A percentile compares a stretch with the other conserved stretches of the same genome.
These are phyloP conservation scores for Platorchestia sp. DNA, from an alignment of 1,140 invertebrate species.

Conservation along the genomic window DNA sequence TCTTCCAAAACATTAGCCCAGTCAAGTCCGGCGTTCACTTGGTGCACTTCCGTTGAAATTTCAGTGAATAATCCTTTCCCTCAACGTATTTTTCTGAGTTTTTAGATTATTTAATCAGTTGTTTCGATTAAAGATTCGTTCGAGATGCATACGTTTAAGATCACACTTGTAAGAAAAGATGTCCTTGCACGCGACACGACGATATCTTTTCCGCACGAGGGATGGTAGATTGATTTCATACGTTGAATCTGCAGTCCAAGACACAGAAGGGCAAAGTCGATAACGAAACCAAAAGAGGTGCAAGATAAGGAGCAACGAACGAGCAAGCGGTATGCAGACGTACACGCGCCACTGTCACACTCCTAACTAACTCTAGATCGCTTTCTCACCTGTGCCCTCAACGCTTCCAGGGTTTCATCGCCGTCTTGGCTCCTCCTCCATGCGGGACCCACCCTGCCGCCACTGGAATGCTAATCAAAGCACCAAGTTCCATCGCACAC, in stretches of 20 bases:
- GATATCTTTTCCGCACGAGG: background rate
- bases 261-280: conserved; percentile 1
- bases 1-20: background rate
- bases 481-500: background rate
- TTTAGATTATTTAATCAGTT: background rate
- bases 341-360: conserved; percentile 47
- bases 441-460: conserved; percentile 39
- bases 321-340: conserved; percentile 22
- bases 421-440: background rate
- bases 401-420: conserved; percentile 38
- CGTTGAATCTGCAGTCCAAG: background rate
- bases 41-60: background rate
- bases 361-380: conserved; percentile 39
- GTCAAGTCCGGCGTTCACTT: background rate
- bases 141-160: background rate
- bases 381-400: conserved; percentile 42
- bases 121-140: background rate
- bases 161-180: background rate
- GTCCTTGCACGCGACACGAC: background rate
- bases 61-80: background rate
- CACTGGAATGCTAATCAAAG: conserved; percentile 37
- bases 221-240: background rate
- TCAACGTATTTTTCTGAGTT: background rate
- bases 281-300: background rate
- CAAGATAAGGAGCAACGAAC: conserved; percentile 23